phyloP scores from a whole-genome alignment of 2,797 vertebrate species.

The Caiman crocodilus region DNA sequence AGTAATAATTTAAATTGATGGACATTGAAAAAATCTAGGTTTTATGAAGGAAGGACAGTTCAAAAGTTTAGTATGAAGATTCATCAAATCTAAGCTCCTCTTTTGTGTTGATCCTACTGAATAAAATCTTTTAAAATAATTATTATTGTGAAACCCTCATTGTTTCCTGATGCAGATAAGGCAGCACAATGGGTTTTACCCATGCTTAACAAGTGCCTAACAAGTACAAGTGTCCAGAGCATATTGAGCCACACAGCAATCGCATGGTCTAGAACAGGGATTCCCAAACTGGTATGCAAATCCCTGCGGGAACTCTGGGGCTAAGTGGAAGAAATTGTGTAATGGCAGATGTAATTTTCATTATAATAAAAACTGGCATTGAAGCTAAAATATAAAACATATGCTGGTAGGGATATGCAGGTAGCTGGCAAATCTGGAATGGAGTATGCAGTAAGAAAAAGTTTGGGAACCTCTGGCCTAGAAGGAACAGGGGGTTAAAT shows the following conservation, averaged over 20 bases:
- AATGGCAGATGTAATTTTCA: no score
- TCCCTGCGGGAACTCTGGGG: no score
- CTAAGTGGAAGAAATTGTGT: no score
- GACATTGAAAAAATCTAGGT: background rate
- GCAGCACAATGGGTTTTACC: background rate
- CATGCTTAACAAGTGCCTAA: no score
- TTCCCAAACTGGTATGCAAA: no score
- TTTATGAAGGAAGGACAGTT: background rate
- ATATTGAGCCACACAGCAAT: no score
- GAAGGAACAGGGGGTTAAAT: background rate
- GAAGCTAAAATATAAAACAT: no score
- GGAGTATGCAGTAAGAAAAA: background rate
- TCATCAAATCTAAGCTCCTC: background rate
- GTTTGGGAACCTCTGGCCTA: background rate
- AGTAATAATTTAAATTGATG: background rate
- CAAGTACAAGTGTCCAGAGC: no score
- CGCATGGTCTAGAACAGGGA: no score
- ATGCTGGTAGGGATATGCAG: no score
- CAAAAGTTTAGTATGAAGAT: background rate
- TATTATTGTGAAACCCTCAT: background rate
- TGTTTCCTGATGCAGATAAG: background rate
- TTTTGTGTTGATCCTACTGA: background rate
- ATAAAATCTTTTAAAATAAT: background rate
- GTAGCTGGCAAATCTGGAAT: no score
- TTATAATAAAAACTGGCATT: no score